phyloP scores from a whole-genome alignment of 1,140 invertebrate species.

The Latrodectus geometricus region DNA sequence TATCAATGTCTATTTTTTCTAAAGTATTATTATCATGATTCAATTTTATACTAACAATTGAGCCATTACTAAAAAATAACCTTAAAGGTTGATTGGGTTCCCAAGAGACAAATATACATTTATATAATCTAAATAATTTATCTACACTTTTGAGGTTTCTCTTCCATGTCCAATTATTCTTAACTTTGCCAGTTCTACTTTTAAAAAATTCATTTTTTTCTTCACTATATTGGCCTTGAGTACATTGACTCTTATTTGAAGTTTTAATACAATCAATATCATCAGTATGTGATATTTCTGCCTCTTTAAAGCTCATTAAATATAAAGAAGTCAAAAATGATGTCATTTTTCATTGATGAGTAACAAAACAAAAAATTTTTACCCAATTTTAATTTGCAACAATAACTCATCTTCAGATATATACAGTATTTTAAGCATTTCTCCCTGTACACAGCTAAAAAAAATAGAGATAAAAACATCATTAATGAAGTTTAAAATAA shows the following conservation, averaged over 20 bases:
- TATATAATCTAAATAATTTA: slow-evolving; percentile 33
- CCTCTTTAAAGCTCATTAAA: slow-evolving; percentile 46
- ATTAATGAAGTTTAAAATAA: too few species aligned
- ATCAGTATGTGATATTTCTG: not conserved
- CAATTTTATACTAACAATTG: slow-evolving; percentile 47
- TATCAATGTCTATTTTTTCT: slow-evolving; percentile 56
- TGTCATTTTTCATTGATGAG: slow-evolving; percentile 26
- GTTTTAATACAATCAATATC: slow-evolving; percentile 48
- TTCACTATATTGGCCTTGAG: slow-evolving; percentile 14
- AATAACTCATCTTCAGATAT: too few species aligned
- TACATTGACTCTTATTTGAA: slow-evolving; percentile 8
- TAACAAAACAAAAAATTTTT: not conserved
- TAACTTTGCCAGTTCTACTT: slow-evolving; percentile 12
- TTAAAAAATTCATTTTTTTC: slow-evolving; percentile 38
- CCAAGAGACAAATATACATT: slow-evolving; percentile 46
- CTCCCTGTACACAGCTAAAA: too few species aligned
- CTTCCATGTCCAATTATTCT: slow-evolving; percentile 19
- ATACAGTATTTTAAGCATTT: too few species aligned
- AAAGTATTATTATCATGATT: slow-evolving; percentile 37
- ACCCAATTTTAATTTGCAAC: not conserved
- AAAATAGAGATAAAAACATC: too few species aligned
- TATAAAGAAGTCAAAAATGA: slow-evolving; percentile 45
- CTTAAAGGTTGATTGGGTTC: slow-evolving; percentile 37
- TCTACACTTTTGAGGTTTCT: slow-evolving; percentile 33
- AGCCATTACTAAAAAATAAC: slow-evolving; percentile 55